Base-by-base conservation (phyloP, 2,888 invertebrate genomes). In the Pterostichus niger region DNA sequence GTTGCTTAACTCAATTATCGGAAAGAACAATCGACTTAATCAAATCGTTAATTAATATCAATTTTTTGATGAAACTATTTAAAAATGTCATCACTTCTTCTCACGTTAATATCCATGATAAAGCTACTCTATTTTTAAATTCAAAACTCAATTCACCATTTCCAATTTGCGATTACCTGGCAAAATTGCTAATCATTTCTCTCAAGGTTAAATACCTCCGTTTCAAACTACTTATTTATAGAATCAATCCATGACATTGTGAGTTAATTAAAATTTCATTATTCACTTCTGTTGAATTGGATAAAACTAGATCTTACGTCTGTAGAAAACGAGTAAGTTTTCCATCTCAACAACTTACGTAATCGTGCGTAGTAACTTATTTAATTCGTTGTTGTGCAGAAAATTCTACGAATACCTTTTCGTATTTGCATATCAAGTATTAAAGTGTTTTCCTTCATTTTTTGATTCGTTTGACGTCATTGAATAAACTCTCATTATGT, bases 251-350 rank as follows among this genome's bases (percentile, higher is more conserved):
- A 9, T 71, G 68, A 71, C 40, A 40, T 71, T 71, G 68, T 40
- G 15, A 24, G 7, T 11, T 40, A 71, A 71, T 71, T 71, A 71
- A 71, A 71, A 40, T 17, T 17, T 71, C 68, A 44, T 71, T 15
- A 56, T 31, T 56, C 56, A 5, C 9, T 17, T 10, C 44, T 40
- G 9, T 71, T 10, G 44, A 56, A 44, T 44, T 40, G 44, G 68
- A 71, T 71, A 71, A 35, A 31, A 59, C 59, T 59, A n/a, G 59
- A 11, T 17, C 59, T 11, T 40, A 24, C n/a, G n/a, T 31, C 31
- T 64, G 40, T 6, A 64, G 15, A 35, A 24, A 24, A 24, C 6
- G 17, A 44, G 44, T 17, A 71, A 44, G 44, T 44, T 9, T 44
- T 71, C 68, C 6, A 6, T 40, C 5, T 40, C 40, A 24, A 24